These are phyloP conservation scores for Didymodactylos carnosus DNA, from an alignment of 2,888 invertebrate species.

Conservation along the genomic window DNA sequence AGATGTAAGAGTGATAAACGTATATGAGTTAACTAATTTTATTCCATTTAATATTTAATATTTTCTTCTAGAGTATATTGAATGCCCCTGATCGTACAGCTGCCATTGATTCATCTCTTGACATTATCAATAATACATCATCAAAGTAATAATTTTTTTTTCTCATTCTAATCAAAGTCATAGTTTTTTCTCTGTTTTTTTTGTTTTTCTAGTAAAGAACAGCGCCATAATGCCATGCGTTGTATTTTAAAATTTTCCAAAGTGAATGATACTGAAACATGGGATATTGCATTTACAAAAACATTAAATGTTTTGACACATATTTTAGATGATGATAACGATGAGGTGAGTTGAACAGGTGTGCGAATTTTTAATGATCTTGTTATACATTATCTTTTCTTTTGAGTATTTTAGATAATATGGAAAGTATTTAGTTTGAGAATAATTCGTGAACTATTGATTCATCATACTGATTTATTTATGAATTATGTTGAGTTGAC, in stretches of 20 bases:
- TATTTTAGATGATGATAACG: neutral
- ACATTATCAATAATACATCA: neutral
- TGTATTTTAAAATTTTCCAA: neutral
- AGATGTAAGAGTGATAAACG: neutral
- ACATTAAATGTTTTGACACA: neutral
- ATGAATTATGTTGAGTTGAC: slow-evolving; percentile 72
- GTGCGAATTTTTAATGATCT: no score
- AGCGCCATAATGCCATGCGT: neutral
- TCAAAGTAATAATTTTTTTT: no score
- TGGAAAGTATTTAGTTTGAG: neutral
- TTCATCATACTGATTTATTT: slow-evolving; percentile 56
- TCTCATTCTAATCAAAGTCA: no score
- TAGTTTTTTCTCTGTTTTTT: no score
- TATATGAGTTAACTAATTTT: no score
- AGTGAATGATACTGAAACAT: neutral
- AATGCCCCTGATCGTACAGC: neutral
- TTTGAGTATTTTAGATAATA: no score
- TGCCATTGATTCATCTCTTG: neutral
- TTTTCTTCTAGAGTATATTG: neutral
- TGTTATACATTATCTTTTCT: no score
- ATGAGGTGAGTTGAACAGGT: no score
- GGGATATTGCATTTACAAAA: neutral
- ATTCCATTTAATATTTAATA: neutral
- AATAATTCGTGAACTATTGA: slow-evolving; percentile 49
- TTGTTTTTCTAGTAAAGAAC: no score